phyloP scores from a whole-genome alignment of 2,888 invertebrate species.

The Phorcus lineatus region DNA sequence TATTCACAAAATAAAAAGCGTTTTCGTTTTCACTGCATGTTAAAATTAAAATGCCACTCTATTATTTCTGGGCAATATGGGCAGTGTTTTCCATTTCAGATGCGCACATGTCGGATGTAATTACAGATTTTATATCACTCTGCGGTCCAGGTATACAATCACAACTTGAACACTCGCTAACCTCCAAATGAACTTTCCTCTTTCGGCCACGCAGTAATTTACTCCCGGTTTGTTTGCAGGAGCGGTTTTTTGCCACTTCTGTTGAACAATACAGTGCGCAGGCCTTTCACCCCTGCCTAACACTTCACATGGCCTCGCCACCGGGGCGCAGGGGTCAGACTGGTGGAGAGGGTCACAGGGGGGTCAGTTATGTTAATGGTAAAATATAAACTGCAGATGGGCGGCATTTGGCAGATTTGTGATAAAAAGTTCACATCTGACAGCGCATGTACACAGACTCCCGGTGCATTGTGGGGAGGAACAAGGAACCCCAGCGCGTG shows the following conservation, averaged over 20 bases:
- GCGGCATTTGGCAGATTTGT: neutral
- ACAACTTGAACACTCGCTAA: neutral
- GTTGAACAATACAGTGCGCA: neutral
- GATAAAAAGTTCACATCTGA: slow-evolving; percentile 1
- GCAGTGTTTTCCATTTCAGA: neutral
- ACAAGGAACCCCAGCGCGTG: too few species aligned
- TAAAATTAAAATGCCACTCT: slow-evolving; percentile 1
- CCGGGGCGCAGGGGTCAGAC: neutral
- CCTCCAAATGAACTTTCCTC: slow-evolving; percentile 1
- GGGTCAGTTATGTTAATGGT: slow-evolving; percentile 5
- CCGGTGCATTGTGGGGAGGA: too few species aligned
- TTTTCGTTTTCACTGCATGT: neutral
- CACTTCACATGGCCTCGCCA: neutral
- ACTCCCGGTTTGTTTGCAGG: neutral
- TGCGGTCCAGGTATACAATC: neutral
- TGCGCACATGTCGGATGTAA: neutral
- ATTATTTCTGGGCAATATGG: neutral
- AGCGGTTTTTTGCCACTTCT: neutral
- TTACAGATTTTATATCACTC: neutral
- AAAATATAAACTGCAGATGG: slow-evolving; percentile 15
- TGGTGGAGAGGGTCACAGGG: neutral
- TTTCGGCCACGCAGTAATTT: neutral
- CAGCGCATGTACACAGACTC: neutral
- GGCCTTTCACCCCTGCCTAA: neutral
- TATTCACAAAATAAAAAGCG: neutral